Evolutionary conservation across 2,888 invertebrate species (phyloP).

Genomic region (Tetrapedia diversipes): DNA sequence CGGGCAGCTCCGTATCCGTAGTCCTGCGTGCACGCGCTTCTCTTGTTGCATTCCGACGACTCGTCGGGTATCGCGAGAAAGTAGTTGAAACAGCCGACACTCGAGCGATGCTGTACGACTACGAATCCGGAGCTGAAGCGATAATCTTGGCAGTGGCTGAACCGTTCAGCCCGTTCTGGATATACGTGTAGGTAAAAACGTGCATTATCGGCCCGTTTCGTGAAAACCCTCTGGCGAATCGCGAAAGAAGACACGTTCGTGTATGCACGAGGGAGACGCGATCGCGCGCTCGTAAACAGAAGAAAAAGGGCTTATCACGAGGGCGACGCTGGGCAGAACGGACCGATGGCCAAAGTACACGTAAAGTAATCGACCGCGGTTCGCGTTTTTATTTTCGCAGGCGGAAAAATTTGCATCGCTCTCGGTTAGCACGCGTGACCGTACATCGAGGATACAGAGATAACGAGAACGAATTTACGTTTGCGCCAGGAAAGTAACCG

Average conservation of each 20-base stretch:
- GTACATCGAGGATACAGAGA: neutral
- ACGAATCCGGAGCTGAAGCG: constrained; percentile 61
- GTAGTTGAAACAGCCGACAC: too few species aligned
- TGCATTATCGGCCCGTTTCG: constrained; percentile 62
- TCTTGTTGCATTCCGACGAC: neutral
- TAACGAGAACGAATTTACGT: neutral
- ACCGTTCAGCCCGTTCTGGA: constrained; percentile 83
- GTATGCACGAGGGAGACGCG: constrained; percentile 39
- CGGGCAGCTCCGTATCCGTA: constrained; percentile 56
- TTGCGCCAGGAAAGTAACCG: neutral
- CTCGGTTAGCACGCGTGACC: neutral
- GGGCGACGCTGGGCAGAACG: constrained; percentile 26
- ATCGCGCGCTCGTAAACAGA: constrained; percentile 31
- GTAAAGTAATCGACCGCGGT: neutral
- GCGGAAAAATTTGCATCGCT: neutral
- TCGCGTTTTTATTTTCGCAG: neutral
- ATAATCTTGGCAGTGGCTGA: constrained; percentile 75
- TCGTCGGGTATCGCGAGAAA: too few species aligned
- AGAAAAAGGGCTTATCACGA: constrained; percentile 57
- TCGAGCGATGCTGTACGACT: too few species aligned
- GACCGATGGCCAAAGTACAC: neutral
- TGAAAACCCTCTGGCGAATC: constrained; percentile 58
- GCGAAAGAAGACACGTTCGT: constrained; percentile 41
- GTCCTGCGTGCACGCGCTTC: neutral
- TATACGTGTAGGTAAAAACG: constrained; percentile 77